phyloP scores from a whole-genome alignment of 2,113 vertebrate genomes.

The Nothoprocta pentlandii region DNA sequence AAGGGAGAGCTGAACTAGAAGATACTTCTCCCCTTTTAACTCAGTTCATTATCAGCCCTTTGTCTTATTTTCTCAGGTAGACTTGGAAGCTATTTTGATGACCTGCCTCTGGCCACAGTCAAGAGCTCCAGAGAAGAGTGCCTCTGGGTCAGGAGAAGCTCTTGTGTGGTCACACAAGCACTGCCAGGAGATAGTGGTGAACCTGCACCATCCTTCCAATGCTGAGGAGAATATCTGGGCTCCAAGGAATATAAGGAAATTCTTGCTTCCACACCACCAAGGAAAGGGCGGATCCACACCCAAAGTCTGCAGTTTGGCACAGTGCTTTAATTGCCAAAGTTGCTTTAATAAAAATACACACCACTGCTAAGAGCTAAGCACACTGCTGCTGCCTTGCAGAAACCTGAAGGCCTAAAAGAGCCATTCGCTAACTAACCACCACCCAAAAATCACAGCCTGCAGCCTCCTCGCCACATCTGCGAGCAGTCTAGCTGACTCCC shows the following conservation, averaged over 20 bases:
- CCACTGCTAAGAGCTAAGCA: background rate
- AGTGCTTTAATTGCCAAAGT: background rate
- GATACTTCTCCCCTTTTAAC: constrained; percentile 15
- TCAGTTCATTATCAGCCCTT: background rate
- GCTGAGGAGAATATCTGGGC: background rate
- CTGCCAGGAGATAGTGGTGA: background rate
- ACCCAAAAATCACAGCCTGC: background rate
- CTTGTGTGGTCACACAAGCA: background rate
- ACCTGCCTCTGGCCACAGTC: background rate
- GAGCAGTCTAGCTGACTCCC: background rate
- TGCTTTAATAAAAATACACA: too few relatives aligned
- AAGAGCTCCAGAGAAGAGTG: background rate
- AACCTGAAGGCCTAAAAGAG: background rate
- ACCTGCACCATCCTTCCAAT: background rate
- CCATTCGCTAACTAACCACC: background rate
- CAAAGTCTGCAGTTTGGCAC: background rate
- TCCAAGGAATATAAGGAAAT: background rate
- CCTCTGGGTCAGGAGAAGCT: background rate
- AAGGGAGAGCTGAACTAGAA: constrained; percentile 9
- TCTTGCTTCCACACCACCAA: background rate
- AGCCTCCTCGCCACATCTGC: background rate
- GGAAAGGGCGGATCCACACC: background rate
- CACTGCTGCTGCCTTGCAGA: background rate
- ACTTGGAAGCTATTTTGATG: background rate
- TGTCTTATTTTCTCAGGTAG: background rate